Evolutionary conservation across 2,888 invertebrate species (phyloP).

Genomic region (Portevinia maculata): DNA sequence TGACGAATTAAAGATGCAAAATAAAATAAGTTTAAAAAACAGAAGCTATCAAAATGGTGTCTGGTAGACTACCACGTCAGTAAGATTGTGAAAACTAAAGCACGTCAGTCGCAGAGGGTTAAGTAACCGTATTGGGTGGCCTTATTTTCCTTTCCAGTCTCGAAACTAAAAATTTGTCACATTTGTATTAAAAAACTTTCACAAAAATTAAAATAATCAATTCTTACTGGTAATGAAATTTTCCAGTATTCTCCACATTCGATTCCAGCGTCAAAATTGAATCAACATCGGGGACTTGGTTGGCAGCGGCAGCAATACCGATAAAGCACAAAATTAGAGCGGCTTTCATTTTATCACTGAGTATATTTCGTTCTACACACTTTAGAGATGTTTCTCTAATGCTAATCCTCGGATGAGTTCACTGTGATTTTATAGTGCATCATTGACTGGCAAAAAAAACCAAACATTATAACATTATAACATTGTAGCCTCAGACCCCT

Average conservation of each 20-base stretch:
- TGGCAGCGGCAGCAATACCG: slow-evolving; percentile 61
- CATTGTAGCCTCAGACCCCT: slow-evolving; percentile 31
- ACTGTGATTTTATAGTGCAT: slow-evolving; percentile 51
- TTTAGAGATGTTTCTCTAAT: slow-evolving; percentile 35
- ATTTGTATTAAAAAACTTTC: background rate
- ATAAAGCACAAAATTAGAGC: slow-evolving; percentile 75
- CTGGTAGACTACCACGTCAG: too few relatives aligned
- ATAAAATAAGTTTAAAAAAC: too few relatives aligned
- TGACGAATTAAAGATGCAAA: too few relatives aligned
- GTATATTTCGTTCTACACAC: slow-evolving; percentile 22
- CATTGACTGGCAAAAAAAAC: slow-evolving; percentile 1
- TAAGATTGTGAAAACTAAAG: too few relatives aligned
- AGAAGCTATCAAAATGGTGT: too few relatives aligned
- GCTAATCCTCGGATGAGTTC: slow-evolving; percentile 31
- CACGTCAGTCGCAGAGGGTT: too few relatives aligned
- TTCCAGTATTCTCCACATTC: slow-evolving; percentile 84
- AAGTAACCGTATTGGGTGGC: slow-evolving; percentile 85
- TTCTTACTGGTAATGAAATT: slow-evolving; percentile 85
- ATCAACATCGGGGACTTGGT: slow-evolving; percentile 80
- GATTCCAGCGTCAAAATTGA: slow-evolving; percentile 83
- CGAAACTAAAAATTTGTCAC: slow-evolving; percentile 83
- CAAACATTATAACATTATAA: slow-evolving; percentile 9
- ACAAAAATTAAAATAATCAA: slow-evolving; percentile 1
- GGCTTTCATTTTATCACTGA: slow-evolving; percentile 77
- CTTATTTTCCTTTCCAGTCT: slow-evolving; percentile 86